Conservation (phyloP, 1,140 invertebrate species). For the Oryzaephilus surinamensis region DNA sequence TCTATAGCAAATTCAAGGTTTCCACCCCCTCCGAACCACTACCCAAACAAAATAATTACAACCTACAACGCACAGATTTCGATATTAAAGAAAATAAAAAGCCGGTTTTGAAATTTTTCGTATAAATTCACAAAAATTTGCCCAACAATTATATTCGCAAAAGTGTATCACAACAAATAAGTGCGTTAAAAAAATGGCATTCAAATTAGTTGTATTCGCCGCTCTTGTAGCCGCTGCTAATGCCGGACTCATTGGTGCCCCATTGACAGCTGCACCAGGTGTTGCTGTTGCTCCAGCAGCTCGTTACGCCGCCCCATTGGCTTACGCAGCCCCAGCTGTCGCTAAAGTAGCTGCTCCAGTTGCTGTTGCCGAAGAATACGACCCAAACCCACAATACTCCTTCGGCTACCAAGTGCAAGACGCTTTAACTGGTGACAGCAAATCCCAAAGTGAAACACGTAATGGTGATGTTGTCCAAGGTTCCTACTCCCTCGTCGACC, state of each 20-base stretch:
- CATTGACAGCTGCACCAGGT: slow-evolving; percentile 19
- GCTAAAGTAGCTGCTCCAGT: slow-evolving; percentile 8
- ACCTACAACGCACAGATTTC: no score
- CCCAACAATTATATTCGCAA: no score
- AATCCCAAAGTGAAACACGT: slow-evolving; percentile 48
- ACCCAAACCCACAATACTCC: slow-evolving; percentile 46
- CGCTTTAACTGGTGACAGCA: slow-evolving; percentile 49
- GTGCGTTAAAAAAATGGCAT: no score
- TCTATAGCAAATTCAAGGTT: no score
- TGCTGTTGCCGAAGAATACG: slow-evolving; percentile 34
- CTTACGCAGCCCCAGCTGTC: slow-evolving; percentile 8
- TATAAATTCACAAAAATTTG: no score
- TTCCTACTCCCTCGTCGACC: slow-evolving; percentile 50
- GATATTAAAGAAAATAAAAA: no score
- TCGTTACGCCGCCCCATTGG: slow-evolving; percentile 9
- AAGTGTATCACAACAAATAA: no score
- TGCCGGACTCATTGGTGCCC: slow-evolving; percentile 21
- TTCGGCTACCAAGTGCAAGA: slow-evolving; percentile 50
- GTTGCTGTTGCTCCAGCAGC: slow-evolving; percentile 23
- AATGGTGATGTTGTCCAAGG: slow-evolving; percentile 34
- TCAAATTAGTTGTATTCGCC: slow-evolving; percentile 12
- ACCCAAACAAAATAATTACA: no score
- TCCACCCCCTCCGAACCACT: no score
- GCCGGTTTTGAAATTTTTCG: no score
- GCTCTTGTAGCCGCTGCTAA: slow-evolving; percentile 19